A percentile compares a stretch with the other conserved stretches of the same genome.
Conservation (phyloP, 2,888 invertebrate genomes). For the Rotaria sp. region DNA sequence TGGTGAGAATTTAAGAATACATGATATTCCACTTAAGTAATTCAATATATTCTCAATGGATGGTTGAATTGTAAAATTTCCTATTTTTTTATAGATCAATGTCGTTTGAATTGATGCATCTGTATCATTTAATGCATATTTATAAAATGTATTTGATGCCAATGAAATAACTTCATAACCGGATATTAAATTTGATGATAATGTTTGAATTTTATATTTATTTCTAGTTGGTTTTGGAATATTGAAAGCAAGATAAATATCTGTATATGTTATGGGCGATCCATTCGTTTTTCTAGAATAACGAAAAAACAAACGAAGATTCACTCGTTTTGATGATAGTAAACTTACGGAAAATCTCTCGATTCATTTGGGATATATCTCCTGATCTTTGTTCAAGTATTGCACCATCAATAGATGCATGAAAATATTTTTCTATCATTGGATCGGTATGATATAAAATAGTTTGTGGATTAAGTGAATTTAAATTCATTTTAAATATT, state of each 20-base stretch:
- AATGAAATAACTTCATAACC: not conserved
- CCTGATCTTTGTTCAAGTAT: not conserved
- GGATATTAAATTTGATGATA: conserved; percentile 12
- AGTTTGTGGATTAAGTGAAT: not conserved
- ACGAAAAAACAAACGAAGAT: too few species aligned
- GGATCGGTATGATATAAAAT: not conserved
- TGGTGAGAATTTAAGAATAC: not conserved
- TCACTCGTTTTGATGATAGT: too few species aligned
- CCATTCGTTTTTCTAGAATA: not conserved
- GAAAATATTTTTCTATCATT: not conserved
- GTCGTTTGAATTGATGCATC: not conserved
- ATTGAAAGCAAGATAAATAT: not conserved
- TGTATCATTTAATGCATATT: not conserved
- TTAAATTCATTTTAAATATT: not conserved
- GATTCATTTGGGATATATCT: not conserved
- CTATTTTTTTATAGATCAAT: not conserved
- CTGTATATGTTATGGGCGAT: not conserved
- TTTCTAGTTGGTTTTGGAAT: not conserved
- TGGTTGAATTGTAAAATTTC: not conserved
- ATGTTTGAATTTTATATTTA: not conserved
- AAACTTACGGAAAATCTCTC: not conserved
- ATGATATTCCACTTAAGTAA: not conserved
- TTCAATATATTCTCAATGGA: not conserved
- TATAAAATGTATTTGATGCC: conserved; percentile 9
- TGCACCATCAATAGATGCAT: not conserved